Conservation (phyloP, 2,888 invertebrate species). For the Dexiosoma caninum region DNA sequence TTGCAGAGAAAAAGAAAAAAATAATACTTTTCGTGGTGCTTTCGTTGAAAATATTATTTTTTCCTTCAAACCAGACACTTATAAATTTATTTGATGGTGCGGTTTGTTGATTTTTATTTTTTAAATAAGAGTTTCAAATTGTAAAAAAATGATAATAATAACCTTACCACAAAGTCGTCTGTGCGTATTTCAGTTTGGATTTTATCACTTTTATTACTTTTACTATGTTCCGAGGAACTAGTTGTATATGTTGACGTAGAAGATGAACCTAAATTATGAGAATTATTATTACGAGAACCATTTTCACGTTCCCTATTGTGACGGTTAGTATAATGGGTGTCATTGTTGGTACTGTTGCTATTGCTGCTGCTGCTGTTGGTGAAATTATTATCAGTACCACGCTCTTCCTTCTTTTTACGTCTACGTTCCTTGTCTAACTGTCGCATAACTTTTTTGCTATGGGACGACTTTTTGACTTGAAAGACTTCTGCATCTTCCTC, state of each 20-base stretch:
- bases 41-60: conserved; percentile 43
- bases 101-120: conserved; percentile 61
- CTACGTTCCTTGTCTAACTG: conserved; percentile 87
- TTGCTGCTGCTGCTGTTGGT: conserved; percentile 40
- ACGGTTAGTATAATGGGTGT: conserved; percentile 28
- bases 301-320: conserved; percentile 62
- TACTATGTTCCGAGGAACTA: conserved; percentile 71
- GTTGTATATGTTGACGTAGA: conserved; percentile 59
- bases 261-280: conserved; percentile 66
- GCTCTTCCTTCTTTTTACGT: conserved; percentile 74
- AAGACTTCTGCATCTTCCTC: conserved; percentile 92
- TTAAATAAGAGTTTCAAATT: conserved; percentile 45
- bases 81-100: conserved; percentile 32
- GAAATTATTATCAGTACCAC: conserved; percentile 56
- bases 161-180: conserved; percentile 83
- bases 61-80: conserved; percentile 63
- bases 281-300: conserved; percentile 66
- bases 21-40: conserved; percentile 26
- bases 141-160: conserved; percentile 78
- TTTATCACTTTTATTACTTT: conserved; percentile 79
- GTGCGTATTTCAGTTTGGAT: conserved; percentile 84
- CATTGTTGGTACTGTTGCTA: conserved; percentile 2
- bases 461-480: conserved; percentile 96
- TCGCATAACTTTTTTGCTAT: conserved; percentile 92
- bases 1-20: conserved; percentile 43